Conservation (phyloP, 2,888 invertebrate genomes). For the Drosophila falleni region DNA sequence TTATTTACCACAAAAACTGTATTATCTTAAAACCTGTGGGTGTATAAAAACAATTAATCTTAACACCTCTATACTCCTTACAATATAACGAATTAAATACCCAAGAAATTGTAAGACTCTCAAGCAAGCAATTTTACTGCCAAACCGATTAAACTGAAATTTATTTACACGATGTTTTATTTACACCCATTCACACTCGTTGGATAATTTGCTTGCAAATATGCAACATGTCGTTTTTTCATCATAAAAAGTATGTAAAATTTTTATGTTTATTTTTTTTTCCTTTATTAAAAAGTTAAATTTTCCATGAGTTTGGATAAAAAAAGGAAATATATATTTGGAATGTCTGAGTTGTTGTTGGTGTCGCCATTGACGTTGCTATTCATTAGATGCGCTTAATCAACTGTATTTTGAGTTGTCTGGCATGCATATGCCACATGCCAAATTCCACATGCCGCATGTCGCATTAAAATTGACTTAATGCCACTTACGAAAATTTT, state of each 20-base stretch:
- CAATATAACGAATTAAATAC: background rate
- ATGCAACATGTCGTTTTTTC: slow-evolving; percentile 5
- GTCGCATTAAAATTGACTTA: slow-evolving; percentile 37
- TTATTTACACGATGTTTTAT: background rate
- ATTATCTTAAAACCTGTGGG: too few species aligned
- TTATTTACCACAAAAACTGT: too few species aligned
- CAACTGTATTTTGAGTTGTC: slow-evolving; percentile 41
- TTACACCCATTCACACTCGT: background rate
- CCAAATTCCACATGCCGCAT: slow-evolving; percentile 12
- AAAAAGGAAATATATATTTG: background rate
- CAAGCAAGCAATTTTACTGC: background rate
- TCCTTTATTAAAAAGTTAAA: slow-evolving; percentile 38
- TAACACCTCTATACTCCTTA: background rate
- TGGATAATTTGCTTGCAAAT: background rate
- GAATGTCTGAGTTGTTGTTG: background rate
- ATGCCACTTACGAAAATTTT: slow-evolving; percentile 9
- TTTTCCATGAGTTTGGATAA: slow-evolving; percentile 10
- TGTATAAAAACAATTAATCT: background rate
- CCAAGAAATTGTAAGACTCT: background rate
- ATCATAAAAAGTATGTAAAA: background rate
- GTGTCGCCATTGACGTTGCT: slow-evolving; percentile 25
- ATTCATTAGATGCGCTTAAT: slow-evolving; percentile 50
- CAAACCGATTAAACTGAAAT: background rate
- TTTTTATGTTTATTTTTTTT: background rate
- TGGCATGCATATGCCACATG: slow-evolving; percentile 27